Evolutionary conservation across 2,113 vertebrate species (phyloP).

Genomic region (Cavia aperea): DNA sequence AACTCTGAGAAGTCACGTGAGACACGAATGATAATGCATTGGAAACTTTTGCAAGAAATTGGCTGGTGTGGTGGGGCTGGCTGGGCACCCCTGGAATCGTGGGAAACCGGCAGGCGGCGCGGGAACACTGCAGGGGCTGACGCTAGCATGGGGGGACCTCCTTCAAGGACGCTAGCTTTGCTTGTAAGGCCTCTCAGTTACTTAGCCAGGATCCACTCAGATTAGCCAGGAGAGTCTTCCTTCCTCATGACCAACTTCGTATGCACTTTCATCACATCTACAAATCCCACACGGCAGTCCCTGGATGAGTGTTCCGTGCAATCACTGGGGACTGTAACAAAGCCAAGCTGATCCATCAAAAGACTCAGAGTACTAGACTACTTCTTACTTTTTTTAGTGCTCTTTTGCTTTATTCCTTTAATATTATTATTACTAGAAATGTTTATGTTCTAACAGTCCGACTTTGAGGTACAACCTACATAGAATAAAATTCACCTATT

Average conservation of each 20-base stretch:
- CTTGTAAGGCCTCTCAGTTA: not conserved
- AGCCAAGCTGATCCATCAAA: not conserved
- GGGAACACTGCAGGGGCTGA: fast-evolving
- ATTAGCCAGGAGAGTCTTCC: not conserved
- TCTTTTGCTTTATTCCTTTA: not conserved
- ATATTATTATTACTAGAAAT: not conserved
- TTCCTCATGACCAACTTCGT: not conserved
- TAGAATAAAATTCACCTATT: not conserved
- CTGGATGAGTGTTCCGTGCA: not conserved
- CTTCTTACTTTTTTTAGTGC: not conserved
- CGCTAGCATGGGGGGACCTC: fast-evolving
- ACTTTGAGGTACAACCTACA: not conserved
- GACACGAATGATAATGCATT: not conserved
- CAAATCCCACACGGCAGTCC: not conserved
- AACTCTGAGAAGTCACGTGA: not conserved
- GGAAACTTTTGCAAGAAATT: not conserved
- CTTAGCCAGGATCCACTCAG: not conserved
- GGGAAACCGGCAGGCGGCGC: fast-evolving
- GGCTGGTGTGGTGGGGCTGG: not conserved
- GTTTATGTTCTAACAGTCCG: not conserved
- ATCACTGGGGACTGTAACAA: not conserved
- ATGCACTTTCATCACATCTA: not conserved
- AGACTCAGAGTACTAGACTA: not conserved
- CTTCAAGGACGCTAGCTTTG: not conserved
- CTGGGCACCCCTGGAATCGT: not conserved